Evolutionary conservation across 2,113 vertebrate species (phyloP).

Genomic region (Cyrtonyx montezumae): DNA sequence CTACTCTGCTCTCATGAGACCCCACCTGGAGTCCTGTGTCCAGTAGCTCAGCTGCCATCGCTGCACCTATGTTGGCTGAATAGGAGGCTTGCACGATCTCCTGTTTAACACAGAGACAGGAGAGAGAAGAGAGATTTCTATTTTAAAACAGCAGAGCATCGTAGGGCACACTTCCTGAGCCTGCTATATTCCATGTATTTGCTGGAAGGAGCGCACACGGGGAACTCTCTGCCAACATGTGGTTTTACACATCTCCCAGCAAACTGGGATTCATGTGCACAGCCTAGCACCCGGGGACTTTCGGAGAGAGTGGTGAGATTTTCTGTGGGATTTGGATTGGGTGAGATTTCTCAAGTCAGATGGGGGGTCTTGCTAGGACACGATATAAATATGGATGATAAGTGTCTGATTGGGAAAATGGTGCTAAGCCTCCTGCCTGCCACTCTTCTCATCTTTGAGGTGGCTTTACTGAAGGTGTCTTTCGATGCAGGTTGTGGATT

Average conservation of each 20-base stretch:
- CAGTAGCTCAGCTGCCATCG: neutral
- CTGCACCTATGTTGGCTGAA: neutral
- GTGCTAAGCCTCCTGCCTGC: neutral
- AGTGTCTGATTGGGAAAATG: neutral
- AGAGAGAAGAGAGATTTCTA: neutral
- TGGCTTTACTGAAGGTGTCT: neutral
- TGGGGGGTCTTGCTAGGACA: conserved; percentile 2
- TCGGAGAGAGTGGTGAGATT: neutral
- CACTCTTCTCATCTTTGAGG: neutral
- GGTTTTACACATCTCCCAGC: conserved; percentile 19
- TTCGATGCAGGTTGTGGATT: neutral
- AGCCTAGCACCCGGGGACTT: conserved; percentile 1
- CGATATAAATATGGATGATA: conserved; percentile 8
- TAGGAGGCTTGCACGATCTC: neutral
- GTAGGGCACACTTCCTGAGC: neutral
- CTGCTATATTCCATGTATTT: conserved; percentile 31
- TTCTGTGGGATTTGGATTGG: conserved; percentile 16
- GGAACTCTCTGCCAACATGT: conserved; percentile 40
- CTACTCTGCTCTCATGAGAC: too few relatives aligned
- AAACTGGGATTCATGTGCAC: neutral
- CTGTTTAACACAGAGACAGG: neutral
- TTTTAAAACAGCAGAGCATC: conserved; percentile 14
- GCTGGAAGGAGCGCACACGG: conserved; percentile 14
- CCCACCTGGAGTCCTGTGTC: too few relatives aligned
- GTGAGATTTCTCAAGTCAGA: conserved; percentile 9